Percentiles rank a stretch among this genome's conserved stretches.
These are phyloP conservation scores for Hiodon tergisus DNA, from an alignment of 2,113 vertebrate species.

Conservation along the genomic window DNA sequence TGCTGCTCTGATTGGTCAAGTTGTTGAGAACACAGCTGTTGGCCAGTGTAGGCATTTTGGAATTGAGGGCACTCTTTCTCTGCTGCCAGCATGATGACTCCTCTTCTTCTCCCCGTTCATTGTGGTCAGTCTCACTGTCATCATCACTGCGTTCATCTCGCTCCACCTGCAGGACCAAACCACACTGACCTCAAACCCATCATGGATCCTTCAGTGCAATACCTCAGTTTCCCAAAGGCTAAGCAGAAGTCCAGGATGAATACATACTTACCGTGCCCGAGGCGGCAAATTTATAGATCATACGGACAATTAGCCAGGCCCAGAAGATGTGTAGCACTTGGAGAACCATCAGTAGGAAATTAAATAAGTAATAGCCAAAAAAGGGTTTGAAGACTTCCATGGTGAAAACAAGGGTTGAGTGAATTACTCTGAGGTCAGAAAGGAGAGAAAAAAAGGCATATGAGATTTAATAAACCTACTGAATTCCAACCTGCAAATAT, in stretches of 20 bases:
- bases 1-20: slow-evolving; percentile 57
- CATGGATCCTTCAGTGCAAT: not conserved
- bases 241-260: no score
- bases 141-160: slow-evolving; percentile 84
- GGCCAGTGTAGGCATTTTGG: slow-evolving; percentile 47
- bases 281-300: slow-evolving; percentile 74
- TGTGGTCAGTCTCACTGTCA: slow-evolving; percentile 74
- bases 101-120: slow-evolving; percentile 51
- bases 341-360: slow-evolving; percentile 69
- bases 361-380: slow-evolving; percentile 84
- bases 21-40: slow-evolving; percentile 62
- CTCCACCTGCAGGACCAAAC: slow-evolving; percentile 61
- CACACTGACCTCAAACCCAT: not conserved
- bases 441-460: not conserved
- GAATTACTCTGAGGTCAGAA: slow-evolving; percentile 61
- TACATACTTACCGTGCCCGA: slow-evolving; percentile 70
- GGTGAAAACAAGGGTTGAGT: slow-evolving; percentile 70
- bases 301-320: slow-evolving; percentile 82
- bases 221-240: no score
- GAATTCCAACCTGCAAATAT: not conserved
- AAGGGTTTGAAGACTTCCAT: slow-evolving; percentile 67
- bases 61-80: slow-evolving; percentile 52
- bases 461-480: not conserved
- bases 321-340: slow-evolving; percentile 86
- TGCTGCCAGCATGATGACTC: slow-evolving; percentile 42